phyloP scores from a whole-genome alignment of 2,113 vertebrate genomes.

The Anoplopoma fimbria region DNA sequence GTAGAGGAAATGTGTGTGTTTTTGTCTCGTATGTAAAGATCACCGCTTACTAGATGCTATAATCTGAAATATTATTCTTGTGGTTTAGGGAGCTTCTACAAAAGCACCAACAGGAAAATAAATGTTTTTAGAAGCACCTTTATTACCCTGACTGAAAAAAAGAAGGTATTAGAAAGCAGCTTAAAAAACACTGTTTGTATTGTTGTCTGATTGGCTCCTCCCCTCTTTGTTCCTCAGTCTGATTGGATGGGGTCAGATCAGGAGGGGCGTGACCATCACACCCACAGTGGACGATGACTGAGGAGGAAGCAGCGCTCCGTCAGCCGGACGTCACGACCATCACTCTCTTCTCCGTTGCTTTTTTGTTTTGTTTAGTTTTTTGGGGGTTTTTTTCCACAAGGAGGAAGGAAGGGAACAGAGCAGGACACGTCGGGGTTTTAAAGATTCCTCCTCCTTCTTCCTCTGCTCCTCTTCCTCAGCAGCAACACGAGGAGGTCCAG shows the following conservation, averaged over 20 bases:
- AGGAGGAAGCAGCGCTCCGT: conserved; percentile 70
- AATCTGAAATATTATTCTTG: too few species aligned
- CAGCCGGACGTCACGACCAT: conserved; percentile 24
- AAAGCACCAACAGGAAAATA: too few species aligned
- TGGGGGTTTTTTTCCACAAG: neutral
- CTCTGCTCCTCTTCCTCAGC: conserved; percentile 32
- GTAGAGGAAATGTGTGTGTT: too few species aligned
- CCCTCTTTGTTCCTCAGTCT: conserved; percentile 83
- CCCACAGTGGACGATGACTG: conserved; percentile 98
- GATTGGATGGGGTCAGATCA: conserved; percentile 99
- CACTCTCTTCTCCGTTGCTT: conserved; percentile 1
- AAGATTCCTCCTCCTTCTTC: conserved; percentile 28
- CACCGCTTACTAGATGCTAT: too few species aligned
- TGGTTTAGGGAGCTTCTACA: too few species aligned
- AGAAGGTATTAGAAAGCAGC: too few species aligned
- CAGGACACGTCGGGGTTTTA: conserved; percentile 35
- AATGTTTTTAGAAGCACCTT: too few species aligned
- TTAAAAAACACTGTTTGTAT: too few species aligned
- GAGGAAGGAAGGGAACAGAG: conserved; percentile 19
- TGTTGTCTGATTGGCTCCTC: neutral
- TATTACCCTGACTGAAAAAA: too few species aligned
- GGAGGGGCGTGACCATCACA: conserved; percentile 99
- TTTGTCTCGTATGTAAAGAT: too few species aligned
- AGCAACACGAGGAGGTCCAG: neutral
- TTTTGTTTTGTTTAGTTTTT: neutral